phyloP scores from a whole-genome alignment of 2,888 invertebrate species.

The Poecilobothrus nobilitatus region DNA sequence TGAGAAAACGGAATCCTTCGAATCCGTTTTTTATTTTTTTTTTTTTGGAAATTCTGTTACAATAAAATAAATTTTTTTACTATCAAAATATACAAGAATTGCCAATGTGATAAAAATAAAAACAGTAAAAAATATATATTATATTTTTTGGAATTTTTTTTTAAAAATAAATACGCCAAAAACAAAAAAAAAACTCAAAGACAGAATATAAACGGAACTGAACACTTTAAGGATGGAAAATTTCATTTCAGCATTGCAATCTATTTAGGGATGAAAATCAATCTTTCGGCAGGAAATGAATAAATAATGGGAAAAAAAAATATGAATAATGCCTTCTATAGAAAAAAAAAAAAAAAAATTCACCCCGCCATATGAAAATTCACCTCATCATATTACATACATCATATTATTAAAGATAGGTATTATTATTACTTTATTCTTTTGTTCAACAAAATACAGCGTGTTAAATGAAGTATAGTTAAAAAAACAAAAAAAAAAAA shows the following conservation, averaged over 20 bases:
- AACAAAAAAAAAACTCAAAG: neutral
- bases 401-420: no score
- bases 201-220: neutral
- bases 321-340: neutral
- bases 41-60: neutral
- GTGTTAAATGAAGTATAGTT: no score
- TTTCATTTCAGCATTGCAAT: constrained; percentile 4
- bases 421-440: no score
- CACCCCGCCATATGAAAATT: no score
- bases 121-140: no score
- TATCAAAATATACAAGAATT: neutral
- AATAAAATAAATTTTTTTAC: neutral
- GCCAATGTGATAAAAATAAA: neutral
- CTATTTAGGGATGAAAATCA: neutral
- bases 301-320: constrained; percentile 3
- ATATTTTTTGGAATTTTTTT: no score
- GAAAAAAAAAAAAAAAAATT: neutral
- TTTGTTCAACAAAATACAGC: no score
- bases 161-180: no score
- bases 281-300: constrained; percentile 3
- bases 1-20: neutral
- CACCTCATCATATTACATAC: no score
- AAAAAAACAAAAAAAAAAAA: no score
- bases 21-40: neutral
- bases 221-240: neutral